These are phyloP conservation scores for Periplaneta americana DNA, from an alignment of 1,140 invertebrate genomes.

Conservation along the genomic window DNA sequence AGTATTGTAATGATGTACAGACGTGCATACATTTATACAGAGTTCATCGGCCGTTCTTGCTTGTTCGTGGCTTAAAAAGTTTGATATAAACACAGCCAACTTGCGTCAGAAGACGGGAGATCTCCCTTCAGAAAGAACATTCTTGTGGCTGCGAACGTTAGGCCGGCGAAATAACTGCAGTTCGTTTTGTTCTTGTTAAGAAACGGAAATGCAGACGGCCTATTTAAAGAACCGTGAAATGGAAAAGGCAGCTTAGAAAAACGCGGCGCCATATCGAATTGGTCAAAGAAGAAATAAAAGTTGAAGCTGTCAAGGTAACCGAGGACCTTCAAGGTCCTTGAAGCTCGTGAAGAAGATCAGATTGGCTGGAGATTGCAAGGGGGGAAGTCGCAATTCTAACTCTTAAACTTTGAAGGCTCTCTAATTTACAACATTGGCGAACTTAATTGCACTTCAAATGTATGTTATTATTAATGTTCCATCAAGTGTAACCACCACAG, in stretches of 20 bases:
- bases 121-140: neutral
- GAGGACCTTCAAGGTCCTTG: neutral
- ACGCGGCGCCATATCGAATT: neutral
- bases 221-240: neutral
- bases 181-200: neutral
- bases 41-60: neutral
- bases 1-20: neutral
- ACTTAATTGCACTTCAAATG: too few species aligned
- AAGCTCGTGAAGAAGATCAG: neutral
- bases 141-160: neutral
- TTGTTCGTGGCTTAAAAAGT: neutral
- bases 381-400: too few species aligned
- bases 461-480: too few species aligned
- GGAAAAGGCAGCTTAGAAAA: neutral
- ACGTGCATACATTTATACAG: neutral
- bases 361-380: too few species aligned
- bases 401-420: too few species aligned
- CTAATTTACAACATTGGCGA: too few species aligned
- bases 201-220: neutral
- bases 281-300: neutral
- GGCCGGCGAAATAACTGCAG: too few species aligned
- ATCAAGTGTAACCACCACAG: too few species aligned
- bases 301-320: neutral
- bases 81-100: neutral
- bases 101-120: neutral